These are phyloP conservation scores for Garra rufa DNA, from an alignment of 2,113 vertebrate genomes.

Conservation along the genomic window DNA sequence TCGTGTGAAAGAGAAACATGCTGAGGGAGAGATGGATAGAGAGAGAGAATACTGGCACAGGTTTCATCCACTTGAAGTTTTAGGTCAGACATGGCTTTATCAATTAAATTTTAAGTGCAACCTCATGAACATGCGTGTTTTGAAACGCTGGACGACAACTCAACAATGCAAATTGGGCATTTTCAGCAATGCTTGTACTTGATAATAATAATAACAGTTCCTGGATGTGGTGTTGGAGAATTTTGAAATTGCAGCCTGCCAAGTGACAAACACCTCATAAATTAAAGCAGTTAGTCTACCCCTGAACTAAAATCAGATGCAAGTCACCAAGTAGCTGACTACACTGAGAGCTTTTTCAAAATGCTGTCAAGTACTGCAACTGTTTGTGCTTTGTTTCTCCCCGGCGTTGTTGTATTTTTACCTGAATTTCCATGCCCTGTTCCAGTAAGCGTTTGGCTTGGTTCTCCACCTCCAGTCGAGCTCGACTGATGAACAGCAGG, in stretches of 20 bases:
- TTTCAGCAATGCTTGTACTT: background rate
- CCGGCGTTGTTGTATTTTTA: conserved; percentile 60
- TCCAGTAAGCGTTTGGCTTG: conserved; percentile 95
- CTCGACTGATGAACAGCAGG: conserved; percentile 93
- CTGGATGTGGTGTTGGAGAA: background rate
- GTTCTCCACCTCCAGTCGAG: conserved; percentile 95
- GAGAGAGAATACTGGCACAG: background rate
- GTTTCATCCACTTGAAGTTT: background rate
- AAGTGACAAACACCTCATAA: background rate
- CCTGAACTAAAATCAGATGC: background rate
- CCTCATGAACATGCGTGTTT: background rate
- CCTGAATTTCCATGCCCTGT: conserved; percentile 97
- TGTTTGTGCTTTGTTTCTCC: background rate
- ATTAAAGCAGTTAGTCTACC: background rate
- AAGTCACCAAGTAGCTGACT: background rate
- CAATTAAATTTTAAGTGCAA: too few species aligned
- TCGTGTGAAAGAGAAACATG: conserved; percentile 5
- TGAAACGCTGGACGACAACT: background rate
- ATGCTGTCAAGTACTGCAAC: background rate
- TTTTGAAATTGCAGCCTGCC: background rate
- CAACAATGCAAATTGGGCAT: background rate
- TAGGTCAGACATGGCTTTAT: background rate
- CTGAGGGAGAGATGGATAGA: conserved; percentile 1
- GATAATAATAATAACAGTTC: background rate
- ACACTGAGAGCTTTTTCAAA: background rate